Conservation (phyloP, 2,888 invertebrate species). For the Drosophila diplacantha region DNA sequence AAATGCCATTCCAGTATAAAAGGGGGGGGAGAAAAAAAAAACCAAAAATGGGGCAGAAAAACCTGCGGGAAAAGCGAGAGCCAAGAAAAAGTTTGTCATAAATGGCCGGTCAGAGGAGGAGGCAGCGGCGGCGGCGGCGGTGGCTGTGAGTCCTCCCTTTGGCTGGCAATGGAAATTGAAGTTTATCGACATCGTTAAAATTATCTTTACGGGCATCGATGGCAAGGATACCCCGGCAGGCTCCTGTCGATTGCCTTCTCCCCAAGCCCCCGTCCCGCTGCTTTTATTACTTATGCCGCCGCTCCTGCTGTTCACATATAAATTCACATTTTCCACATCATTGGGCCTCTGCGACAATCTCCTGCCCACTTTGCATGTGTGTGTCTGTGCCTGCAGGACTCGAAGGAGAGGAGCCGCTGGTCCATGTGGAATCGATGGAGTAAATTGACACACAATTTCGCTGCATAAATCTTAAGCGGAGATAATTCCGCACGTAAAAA, state of each 20-base stretch:
- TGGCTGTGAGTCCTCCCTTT: slow-evolving; percentile 4
- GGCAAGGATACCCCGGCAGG: slow-evolving; percentile 40
- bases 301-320: slow-evolving; percentile 56
- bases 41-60: slow-evolving; percentile 43
- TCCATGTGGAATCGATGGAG: slow-evolving; percentile 34
- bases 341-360: slow-evolving; percentile 54
- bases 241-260: slow-evolving; percentile 16
- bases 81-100: slow-evolving; percentile 29
- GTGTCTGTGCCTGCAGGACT: slow-evolving; percentile 17
- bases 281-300: slow-evolving; percentile 68
- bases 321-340: slow-evolving; percentile 72
- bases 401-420: slow-evolving; percentile 18
- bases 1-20: slow-evolving; percentile 41
- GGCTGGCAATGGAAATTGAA: slow-evolving; percentile 68
- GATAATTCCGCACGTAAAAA: slow-evolving; percentile 68
- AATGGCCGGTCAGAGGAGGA: slow-evolving; percentile 23
- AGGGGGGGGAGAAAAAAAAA: slow-evolving; percentile 17
- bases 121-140: neutral
- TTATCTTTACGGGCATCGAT: slow-evolving; percentile 69
- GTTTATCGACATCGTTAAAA: slow-evolving; percentile 72
- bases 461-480: slow-evolving; percentile 53
- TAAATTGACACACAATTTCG: slow-evolving; percentile 64
- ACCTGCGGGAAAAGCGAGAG: neutral
- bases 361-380: slow-evolving; percentile 60
- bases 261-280: neutral